These are phyloP conservation scores for Philotrypesis tridentata DNA, from an alignment of 1,140 invertebrate species.

Conservation along the genomic window DNA sequence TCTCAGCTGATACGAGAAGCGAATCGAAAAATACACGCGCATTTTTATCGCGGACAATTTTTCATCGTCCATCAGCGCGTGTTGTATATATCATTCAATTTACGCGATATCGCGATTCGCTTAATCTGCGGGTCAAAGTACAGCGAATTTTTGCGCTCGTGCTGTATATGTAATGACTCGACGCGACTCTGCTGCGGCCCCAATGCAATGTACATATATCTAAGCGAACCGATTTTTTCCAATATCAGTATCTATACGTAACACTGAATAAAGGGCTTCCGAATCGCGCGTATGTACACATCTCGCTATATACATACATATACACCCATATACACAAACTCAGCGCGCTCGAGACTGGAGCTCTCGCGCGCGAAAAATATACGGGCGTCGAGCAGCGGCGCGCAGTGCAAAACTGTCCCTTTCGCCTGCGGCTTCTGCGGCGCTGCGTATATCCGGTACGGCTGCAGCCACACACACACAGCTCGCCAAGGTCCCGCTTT, in stretches of 20 bases:
- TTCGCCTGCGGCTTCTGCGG: conserved; percentile 23
- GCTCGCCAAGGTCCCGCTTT: conserved; percentile 52
- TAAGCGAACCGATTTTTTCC: no score
- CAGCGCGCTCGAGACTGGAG: neutral
- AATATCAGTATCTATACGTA: no score
- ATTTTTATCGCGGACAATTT: neutral
- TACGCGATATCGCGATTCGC: neutral
- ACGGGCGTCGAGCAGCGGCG: neutral
- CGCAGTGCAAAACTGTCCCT: conserved; percentile 35
- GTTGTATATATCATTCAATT: no score
- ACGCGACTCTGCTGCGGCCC: no score
- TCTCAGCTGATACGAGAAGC: no score
- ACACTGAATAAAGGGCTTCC: neutral
- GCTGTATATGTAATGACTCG: no score
- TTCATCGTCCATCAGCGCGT: neutral
- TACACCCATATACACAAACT: neutral
- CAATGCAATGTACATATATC: no score
- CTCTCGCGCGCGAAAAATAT: neutral
- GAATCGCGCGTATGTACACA: neutral
- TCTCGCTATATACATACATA: neutral
- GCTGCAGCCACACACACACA: neutral
- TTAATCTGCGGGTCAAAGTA: neutral
- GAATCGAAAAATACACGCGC: neutral
- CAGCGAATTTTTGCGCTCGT: neutral
- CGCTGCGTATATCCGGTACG: conserved; percentile 20